Conservation (phyloP, 2,113 vertebrate genomes). For the Patagioenas fasciata region DNA sequence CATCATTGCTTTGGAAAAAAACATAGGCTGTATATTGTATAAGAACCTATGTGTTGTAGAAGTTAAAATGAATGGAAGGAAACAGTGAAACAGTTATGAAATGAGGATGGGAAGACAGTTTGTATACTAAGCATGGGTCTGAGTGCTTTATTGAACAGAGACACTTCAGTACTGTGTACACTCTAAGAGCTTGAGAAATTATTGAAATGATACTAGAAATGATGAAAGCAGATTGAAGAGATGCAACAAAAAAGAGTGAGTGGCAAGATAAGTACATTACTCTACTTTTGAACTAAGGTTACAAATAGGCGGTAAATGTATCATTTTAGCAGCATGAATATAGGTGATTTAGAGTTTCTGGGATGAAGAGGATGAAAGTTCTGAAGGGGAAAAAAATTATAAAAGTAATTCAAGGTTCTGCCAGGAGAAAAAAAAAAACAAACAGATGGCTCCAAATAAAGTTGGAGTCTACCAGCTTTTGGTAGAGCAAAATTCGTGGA, state of each 20-base stretch:
- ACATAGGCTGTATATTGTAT: background rate
- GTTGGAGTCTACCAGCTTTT: background rate
- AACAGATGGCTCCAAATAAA: background rate
- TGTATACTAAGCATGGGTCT: background rate
- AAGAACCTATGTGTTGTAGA: background rate
- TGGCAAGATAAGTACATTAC: background rate
- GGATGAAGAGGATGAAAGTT: background rate
- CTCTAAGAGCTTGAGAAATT: background rate
- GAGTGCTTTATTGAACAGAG: background rate
- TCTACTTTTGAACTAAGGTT: background rate
- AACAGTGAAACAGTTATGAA: background rate
- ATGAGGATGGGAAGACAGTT: background rate
- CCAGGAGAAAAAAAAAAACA: background rate
- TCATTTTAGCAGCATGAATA: background rate
- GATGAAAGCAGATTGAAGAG: background rate
- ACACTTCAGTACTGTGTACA: background rate
- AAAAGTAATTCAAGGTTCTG: background rate
- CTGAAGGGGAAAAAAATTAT: background rate
- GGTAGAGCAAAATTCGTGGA: background rate
- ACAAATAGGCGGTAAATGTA: background rate
- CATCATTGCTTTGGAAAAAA: background rate
- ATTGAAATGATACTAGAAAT: background rate
- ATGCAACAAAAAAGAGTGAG: background rate
- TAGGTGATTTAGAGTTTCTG: background rate
- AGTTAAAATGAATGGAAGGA: background rate